Conservation (phyloP, 2,113 vertebrate species). For the Chrysochloris asiatica region DNA sequence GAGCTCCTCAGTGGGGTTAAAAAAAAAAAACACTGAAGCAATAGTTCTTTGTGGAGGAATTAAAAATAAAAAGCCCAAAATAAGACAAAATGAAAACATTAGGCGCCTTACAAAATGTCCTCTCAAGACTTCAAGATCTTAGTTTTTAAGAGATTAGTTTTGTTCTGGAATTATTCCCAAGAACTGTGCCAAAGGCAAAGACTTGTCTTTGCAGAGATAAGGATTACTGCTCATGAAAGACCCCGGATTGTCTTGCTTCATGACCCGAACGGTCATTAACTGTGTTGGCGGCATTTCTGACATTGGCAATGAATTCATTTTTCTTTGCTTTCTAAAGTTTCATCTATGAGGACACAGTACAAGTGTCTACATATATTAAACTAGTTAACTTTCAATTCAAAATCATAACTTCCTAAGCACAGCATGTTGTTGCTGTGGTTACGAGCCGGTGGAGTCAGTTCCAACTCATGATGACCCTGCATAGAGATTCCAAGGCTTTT, state of each 20-base stretch:
- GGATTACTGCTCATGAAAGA: slow-evolving; percentile 38
- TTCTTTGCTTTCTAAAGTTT: slow-evolving; percentile 36
- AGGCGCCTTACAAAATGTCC: slow-evolving; percentile 25
- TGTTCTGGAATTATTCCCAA: slow-evolving; percentile 42
- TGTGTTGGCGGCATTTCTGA: not conserved
- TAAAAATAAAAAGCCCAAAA: slow-evolving; percentile 38
- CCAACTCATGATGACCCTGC: too few relatives aligned
- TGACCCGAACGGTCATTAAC: slow-evolving; percentile 6
- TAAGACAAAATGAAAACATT: slow-evolving; percentile 53
- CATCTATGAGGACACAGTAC: not conserved
- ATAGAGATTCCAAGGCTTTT: too few relatives aligned
- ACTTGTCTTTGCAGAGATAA: slow-evolving; percentile 38
- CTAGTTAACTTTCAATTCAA: slow-evolving; percentile 15
- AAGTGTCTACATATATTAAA: not conserved
- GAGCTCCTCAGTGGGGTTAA: not conserved
- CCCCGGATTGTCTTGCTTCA: not conserved
- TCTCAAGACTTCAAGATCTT: slow-evolving; percentile 36
- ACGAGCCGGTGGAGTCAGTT: too few relatives aligned
- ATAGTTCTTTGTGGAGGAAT: not conserved
- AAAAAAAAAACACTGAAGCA: not conserved
- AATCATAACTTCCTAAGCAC: not conserved
- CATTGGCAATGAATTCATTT: not conserved
- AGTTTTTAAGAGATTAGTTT: slow-evolving; percentile 51
- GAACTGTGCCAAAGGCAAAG: slow-evolving; percentile 57
- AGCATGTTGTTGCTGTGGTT: too few relatives aligned